A percentile compares a stretch with the other conserved stretches of the same genome.
phyloP scores from a whole-genome alignment of 2,888 invertebrate genomes.

The Sinotaia quadrata region DNA sequence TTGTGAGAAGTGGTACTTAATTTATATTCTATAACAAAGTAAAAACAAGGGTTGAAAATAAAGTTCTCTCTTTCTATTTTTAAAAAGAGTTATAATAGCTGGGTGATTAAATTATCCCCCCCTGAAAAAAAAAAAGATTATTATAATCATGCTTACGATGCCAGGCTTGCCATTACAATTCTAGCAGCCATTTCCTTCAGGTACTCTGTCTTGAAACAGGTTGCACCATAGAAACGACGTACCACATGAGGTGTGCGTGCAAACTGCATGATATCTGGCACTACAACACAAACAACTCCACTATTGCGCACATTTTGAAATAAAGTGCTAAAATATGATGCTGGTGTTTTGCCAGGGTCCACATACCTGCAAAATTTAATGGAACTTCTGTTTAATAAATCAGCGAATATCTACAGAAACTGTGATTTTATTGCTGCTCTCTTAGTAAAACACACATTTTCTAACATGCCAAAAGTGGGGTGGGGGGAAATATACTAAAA shows the following conservation, averaged over 20 bases:
- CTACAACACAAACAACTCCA: slow-evolving; percentile 61
- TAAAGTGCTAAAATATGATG: slow-evolving; percentile 57
- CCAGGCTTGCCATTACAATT: slow-evolving; percentile 58
- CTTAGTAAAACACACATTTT: no score
- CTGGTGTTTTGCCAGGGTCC: slow-evolving; percentile 56
- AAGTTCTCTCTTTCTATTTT: no score
- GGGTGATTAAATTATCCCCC: no score
- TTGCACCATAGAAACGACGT: slow-evolving; percentile 57
- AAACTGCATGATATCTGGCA: slow-evolving; percentile 64
- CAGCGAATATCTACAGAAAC: no score
- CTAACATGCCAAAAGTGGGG: no score
- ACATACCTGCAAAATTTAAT: slow-evolving; percentile 22
- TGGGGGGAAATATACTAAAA: not conserved
- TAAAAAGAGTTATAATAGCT: no score
- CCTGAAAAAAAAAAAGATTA: no score
- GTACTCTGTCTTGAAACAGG: slow-evolving; percentile 63
- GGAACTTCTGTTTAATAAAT: slow-evolving; percentile 24
- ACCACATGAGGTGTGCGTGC: slow-evolving; percentile 60
- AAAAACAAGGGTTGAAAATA: no score
- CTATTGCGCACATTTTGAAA: slow-evolving; percentile 59
- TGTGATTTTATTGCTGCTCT: no score
- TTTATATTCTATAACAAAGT: no score
- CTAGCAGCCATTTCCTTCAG: slow-evolving; percentile 64
- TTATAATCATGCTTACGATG: slow-evolving; percentile 45
- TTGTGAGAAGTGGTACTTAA: no score